phyloP scores from a whole-genome alignment of 1,140 invertebrate genomes.

The Aphaenogaster rudis region DNA sequence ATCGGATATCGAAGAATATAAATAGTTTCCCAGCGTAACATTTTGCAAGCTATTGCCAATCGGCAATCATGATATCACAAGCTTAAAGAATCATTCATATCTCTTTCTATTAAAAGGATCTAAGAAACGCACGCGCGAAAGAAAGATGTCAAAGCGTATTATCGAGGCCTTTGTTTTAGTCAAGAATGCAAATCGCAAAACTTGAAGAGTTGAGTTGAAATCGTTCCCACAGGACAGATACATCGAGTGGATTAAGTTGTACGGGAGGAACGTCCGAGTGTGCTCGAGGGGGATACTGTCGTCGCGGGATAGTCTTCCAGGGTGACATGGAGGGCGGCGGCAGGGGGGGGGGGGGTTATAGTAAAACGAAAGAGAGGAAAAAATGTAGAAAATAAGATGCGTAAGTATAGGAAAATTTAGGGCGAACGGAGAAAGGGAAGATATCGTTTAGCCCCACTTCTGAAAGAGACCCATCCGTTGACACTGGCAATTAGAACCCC shows the following conservation, averaged over 20 bases:
- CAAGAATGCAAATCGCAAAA: slow-evolving; percentile 3
- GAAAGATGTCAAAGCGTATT: slow-evolving; percentile 25
- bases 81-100: not conserved
- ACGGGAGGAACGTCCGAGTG: slow-evolving; percentile 30
- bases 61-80: slow-evolving; percentile 13
- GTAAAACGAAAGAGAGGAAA: not conserved
- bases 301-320: not conserved
- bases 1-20: not conserved
- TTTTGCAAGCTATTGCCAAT: slow-evolving; percentile 11
- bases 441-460: slow-evolving; percentile 92
- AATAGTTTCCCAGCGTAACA: not conserved
- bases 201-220: not conserved
- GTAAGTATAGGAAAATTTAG: not conserved
- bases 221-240: not conserved
- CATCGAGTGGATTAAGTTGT: not conserved
- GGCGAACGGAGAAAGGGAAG: not conserved
- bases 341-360: too few relatives aligned
- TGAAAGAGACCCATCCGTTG: slow-evolving; percentile 96
- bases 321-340: too few relatives aligned
- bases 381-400: not conserved
- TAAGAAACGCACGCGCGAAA: not conserved
- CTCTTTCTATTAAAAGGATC: not conserved
- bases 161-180: slow-evolving; percentile 40
- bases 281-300: slow-evolving; percentile 17
- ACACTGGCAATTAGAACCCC: slow-evolving; percentile 96